Base-by-base conservation (phyloP, 2,113 vertebrate genomes). In the Terrapene triunguis region DNA sequence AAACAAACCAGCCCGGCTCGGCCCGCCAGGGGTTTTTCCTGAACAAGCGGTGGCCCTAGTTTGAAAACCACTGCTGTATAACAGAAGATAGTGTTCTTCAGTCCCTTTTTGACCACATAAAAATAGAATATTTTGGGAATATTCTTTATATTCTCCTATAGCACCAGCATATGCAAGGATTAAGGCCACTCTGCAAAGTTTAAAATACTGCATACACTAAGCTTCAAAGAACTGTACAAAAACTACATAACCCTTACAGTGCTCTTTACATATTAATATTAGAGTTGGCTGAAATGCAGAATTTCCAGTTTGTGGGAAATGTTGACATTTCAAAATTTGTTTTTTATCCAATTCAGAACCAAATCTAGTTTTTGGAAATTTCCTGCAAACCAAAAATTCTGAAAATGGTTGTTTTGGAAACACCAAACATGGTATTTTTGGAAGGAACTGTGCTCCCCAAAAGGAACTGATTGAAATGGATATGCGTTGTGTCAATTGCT, bases 191-290 rank as follows among this genome's bases (percentile, higher is more conserved):
- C 86, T 95, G 35, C 8, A 90, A 89, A 57, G 91, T n/a, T 22
- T 87, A 48, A 38, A 48, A 25, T 53, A 44, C 8, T 35, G 7
- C 9, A 10, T 44, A 44, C 10, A 32, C 44, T 80, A 94, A 44
- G 2, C 38, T 82, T 90, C 24, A 89, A 85, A 93, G 4, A 16
- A 81, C 78, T 89, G 72, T 4, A 74, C 53, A 38, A 57, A 81
- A 84, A 1, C 51, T 29, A 12, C 0, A 0, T 44, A 51, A 59
- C 85, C 89, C 35, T 84, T 74, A 80, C 32, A 4, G 0, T 51
- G 90, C 62, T 3, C 35, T 29, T 85, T 86, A 72, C 69, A 8
- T n/a, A n/a, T 65, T 35, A 65, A 65, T 65, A 65, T 65, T 35
- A 35, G 29, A 62, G 29, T 27, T 62, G 2, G 29, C 59, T 62